These are phyloP conservation scores for Protodeltote pygarga DNA, from an alignment of 2,888 invertebrate genomes.

Conservation along the genomic window DNA sequence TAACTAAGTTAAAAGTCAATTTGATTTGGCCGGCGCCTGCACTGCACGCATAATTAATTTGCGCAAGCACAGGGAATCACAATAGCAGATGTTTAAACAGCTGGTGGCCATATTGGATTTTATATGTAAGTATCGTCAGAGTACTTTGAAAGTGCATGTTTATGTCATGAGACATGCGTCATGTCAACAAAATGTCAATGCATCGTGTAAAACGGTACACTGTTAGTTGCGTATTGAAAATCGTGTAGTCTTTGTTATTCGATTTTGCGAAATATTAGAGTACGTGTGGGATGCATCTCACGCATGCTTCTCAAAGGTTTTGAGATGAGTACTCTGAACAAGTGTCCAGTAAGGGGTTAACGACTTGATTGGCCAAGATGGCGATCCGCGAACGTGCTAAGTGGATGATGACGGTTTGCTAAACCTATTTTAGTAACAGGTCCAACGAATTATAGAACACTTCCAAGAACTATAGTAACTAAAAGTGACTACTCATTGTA, in stretches of 20 bases:
- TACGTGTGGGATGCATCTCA: slow-evolving; percentile 10
- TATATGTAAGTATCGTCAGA: slow-evolving; percentile 62
- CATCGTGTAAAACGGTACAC: slow-evolving; percentile 12
- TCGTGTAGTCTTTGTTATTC: background rate
- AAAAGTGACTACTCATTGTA: slow-evolving; percentile 16
- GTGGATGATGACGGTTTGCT: slow-evolving; percentile 77
- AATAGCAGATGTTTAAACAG: slow-evolving; percentile 75
- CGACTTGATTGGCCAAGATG: slow-evolving; percentile 81
- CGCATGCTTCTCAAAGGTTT: slow-evolving; percentile 6
- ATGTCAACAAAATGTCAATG: slow-evolving; percentile 51
- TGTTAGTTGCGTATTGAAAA: slow-evolving; percentile 3
- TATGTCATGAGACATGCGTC: slow-evolving; percentile 43
- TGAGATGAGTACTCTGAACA: slow-evolving; percentile 32
- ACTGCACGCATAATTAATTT: slow-evolving; percentile 70
- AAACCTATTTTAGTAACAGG: slow-evolving; percentile 62
- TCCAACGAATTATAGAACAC: slow-evolving; percentile 31
- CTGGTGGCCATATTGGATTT: slow-evolving; percentile 70
- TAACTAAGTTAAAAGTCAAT: slow-evolving; percentile 51
- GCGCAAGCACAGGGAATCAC: slow-evolving; percentile 71
- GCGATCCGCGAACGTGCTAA: slow-evolving; percentile 80
- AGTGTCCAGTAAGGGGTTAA: slow-evolving; percentile 71
- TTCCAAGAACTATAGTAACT: slow-evolving; percentile 14
- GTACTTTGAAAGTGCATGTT: slow-evolving; percentile 56
- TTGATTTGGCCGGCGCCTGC: slow-evolving; percentile 59
- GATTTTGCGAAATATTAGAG: slow-evolving; percentile 6